Evolutionary conservation across 2,888 invertebrate genomes (phyloP), one percentile per base, ranked within the genome.

Genomic region (Caenorhabditis angaria): DNA sequence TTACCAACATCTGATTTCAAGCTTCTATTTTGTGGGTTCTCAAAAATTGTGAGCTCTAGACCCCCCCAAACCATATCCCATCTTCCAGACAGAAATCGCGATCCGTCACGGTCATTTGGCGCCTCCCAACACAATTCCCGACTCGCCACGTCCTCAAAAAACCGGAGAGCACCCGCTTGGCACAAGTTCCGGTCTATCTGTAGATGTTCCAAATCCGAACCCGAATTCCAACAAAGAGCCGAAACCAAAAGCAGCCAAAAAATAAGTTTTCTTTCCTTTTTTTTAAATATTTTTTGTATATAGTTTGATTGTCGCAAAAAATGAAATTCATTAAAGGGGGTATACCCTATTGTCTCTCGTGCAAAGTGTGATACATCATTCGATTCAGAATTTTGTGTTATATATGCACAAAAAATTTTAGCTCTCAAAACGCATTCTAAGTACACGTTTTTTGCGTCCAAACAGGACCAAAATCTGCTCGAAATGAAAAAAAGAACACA

Each of bases 1-100:
- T n/a, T n/a, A n/a, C n/a, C n/a, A n/a, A 48, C 10, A n/a, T 48
- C n/a, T 48, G 54, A 27, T 27, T 27, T 54, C 14, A 22, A 25
- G 6, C 20, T 10, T 56, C 8, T 3, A 28, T 32, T 3, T 61
- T 48, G 91, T 81, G 0, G 91, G 90, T n/a, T 32, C 32, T 56
- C 20, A 32, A 32, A 20, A 32, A 20, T 20, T n/a, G n/a, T n/a
- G n/a, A n/a, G 32, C 32, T 8, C 10, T 32, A 8, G 6, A 5
- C 32, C 32, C 32, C 32, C 32, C 32, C 32, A 5, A 5, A 5
- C 41, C 41, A 5, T 3, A 5, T 14, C 41, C 18, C 5, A 41
- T 6, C 14, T 14, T 41, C 41, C 65, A 83, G 83, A 71, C 81
- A 57, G 83, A 82, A 28, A 64, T 83, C 58, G 73, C 76, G 18